Evolutionary conservation across 2,797 vertebrate genomes (phyloP), one percentile per base, ranked within the genome.

Genomic region (Uromys caudimaculatus): DNA sequence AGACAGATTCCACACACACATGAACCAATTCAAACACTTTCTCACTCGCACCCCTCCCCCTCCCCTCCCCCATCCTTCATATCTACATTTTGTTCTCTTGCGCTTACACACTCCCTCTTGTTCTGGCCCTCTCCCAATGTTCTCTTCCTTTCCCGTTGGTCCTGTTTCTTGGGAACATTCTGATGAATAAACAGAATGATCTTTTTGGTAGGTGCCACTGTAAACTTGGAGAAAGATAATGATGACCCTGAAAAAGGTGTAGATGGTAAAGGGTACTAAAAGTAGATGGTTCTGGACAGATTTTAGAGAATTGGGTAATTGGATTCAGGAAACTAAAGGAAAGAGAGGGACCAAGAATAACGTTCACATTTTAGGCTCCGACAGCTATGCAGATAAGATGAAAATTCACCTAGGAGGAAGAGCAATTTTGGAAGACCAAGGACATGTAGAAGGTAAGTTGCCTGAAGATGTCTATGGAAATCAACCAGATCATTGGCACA

Each of bases 41-140:
- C 35, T 52, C 54, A 47, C 32, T 9, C 24, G 10, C 9, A 14
- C 19, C 2, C 21, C 23, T 27, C 11, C 71, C 41, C 35, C 58
- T 60, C 10, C 38, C 9, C 35, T 13, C 8, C 1, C 10, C 32
- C 3, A 19, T 24, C 23, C 60, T 85, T 8, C 64, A 38, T 29
- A 71, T 38, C 27, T 16, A 56, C 17, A 13, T 38, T 29, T 41
- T n/a, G 5, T 19, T 47, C 17, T 29, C 23, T 62, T 47, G 19
- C 41, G n/a, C 21, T 50, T 44, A 12, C 29, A 4, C 11, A 47
- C 9, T 82, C 32, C 14, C 58, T 54, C 58, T 56, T 19, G 8
- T 27, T 38, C 50, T 47, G 10, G 2, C 10, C 23, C 24, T 58
- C 3, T 35, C 6, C 1, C 27, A 27, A 13, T 2, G 1, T 8